Conservation (phyloP, 2,113 vertebrate species). For the Saguinus midas region DNA sequence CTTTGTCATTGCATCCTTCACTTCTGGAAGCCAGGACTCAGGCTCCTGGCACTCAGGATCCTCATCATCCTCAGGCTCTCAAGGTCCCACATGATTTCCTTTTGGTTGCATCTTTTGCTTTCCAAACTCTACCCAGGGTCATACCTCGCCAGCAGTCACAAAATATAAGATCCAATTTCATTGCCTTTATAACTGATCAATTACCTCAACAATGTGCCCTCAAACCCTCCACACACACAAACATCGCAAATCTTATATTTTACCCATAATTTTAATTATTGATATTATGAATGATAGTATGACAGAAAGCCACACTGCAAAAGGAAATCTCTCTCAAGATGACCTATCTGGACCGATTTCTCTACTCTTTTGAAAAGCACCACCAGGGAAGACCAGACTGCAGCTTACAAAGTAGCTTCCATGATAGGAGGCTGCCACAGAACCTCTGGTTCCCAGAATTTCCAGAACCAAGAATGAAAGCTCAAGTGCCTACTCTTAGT, state of each 20-base stretch:
- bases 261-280: not conserved
- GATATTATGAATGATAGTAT: not conserved
- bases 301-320: not conserved
- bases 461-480: not conserved
- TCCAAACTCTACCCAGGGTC: not conserved
- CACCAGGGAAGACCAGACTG: not conserved
- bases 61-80: not conserved
- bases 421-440: not conserved
- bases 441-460: not conserved
- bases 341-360: no score
- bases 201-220: not conserved
- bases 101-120: not conserved
- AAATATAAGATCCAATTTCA: not conserved
- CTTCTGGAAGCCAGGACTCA: not conserved
- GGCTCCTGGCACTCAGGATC: not conserved
- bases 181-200: not conserved
- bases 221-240: not conserved
- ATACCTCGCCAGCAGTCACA: not conserved
- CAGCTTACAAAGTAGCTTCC: not conserved
- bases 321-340: not conserved
- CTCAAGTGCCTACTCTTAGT: not conserved
- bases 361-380: not conserved
- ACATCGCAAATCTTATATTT: not conserved
- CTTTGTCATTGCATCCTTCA: not conserved
- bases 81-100: not conserved